Conservation (phyloP, 1,140 invertebrate genomes). For the Bombus affinis region DNA sequence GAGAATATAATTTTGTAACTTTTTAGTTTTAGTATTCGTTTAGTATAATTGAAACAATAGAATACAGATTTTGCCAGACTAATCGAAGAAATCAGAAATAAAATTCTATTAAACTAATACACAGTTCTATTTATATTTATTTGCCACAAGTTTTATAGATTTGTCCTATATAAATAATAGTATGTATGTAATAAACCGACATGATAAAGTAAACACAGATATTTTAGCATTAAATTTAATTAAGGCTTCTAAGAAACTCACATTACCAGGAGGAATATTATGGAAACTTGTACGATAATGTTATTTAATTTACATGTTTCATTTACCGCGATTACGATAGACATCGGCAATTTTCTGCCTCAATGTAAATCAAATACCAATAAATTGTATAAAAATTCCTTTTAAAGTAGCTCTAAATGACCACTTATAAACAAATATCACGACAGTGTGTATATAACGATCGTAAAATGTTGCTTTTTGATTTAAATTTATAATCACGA, state of each 20-base stretch:
- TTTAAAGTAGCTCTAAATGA: slow-evolving; percentile 26
- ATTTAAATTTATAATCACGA: slow-evolving; percentile 46
- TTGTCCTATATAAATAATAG: neutral
- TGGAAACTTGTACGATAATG: neutral
- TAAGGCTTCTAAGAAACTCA: neutral
- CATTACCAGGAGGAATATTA: neutral
- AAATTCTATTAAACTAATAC: neutral
- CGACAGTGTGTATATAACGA: neutral
- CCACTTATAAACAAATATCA: slow-evolving; percentile 13
- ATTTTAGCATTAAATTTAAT: neutral
- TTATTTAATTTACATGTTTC: neutral
- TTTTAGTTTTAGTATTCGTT: no score
- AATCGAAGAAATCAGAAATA: neutral
- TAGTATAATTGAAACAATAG: no score
- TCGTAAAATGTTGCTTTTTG: slow-evolving; percentile 19
- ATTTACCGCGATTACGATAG: neutral
- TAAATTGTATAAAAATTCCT: slow-evolving; percentile 7
- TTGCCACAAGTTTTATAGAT: no score
- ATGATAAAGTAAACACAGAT: neutral
- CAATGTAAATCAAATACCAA: slow-evolving; percentile 4
- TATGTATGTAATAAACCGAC: neutral
- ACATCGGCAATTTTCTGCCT: neutral
- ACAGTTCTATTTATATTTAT: no score
- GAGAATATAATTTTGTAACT: neutral
- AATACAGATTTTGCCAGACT: neutral